Evolutionary conservation across 2,888 invertebrate species (phyloP).

Genomic region (Antheraea assamensis): DNA sequence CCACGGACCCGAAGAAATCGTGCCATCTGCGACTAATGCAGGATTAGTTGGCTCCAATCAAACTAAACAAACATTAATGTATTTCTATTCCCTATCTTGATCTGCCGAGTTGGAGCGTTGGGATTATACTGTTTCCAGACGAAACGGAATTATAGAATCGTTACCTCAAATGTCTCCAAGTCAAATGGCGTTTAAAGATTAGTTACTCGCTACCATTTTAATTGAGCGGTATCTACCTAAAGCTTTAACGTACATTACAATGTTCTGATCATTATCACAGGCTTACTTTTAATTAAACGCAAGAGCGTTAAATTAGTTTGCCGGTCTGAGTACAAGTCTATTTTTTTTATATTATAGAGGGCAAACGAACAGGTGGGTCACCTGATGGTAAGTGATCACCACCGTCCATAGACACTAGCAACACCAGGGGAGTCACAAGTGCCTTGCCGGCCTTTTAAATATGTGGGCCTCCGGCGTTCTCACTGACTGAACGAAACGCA

Average conservation of each 20-base stretch:
- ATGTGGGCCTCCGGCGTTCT: too few species aligned
- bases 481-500: too few species aligned
- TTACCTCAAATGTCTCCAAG: conserved; percentile 69
- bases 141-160: conserved; percentile 72
- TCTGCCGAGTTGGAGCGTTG: conserved; percentile 65
- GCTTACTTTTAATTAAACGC: conserved; percentile 31
- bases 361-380: too few species aligned
- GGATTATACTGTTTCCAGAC: conserved; percentile 71
- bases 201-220: conserved; percentile 26
- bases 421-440: too few species aligned
- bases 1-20: conserved; percentile 77
- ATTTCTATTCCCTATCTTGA: conserved; percentile 75
- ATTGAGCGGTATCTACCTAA: conserved; percentile 18
- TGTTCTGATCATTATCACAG: conserved; percentile 46
- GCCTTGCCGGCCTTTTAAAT: too few species aligned
- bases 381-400: too few species aligned
- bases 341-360: too few species aligned
- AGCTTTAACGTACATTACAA: conserved; percentile 43
- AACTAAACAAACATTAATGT: conserved; percentile 80
- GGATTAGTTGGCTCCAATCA: conserved; percentile 77
- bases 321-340: too few species aligned
- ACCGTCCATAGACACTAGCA: too few species aligned
- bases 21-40: conserved; percentile 76
- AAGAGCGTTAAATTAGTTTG: background rate
- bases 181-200: conserved; percentile 57